Percentiles rank a stretch among this genome's conserved stretches.
Evolutionary conservation across 2,797 vertebrate genomes (phyloP).

Genomic region (Cossypha caffra): DNA sequence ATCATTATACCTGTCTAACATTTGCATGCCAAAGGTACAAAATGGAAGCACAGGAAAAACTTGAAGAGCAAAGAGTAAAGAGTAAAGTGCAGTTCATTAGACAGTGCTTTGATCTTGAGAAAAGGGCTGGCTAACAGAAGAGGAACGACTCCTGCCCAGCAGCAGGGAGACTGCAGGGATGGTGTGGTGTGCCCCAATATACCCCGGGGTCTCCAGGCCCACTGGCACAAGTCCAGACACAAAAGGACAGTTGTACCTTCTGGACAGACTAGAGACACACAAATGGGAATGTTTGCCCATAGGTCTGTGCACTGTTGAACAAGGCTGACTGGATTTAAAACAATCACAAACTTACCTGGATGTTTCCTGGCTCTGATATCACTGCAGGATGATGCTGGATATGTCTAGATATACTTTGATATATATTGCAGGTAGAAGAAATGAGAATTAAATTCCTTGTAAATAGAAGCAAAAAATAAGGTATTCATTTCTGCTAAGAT

Average conservation of each 20-base stretch:
- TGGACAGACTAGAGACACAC: not conserved
- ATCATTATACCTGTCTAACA: conserved; percentile 28
- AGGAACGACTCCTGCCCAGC: not conserved
- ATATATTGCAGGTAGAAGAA: not conserved
- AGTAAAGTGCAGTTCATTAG: not conserved
- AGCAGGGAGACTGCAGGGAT: fast-evolving
- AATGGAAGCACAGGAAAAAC: conserved; percentile 29
- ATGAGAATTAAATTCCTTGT: not conserved
- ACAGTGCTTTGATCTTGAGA: not conserved
- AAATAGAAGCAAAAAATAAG: not conserved
- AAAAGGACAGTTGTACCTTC: not conserved
- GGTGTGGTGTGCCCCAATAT: fast-evolving
- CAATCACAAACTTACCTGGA: not conserved
- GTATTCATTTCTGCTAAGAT: not conserved
- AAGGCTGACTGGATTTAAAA: not conserved
- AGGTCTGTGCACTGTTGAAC: not conserved
- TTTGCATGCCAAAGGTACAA: conserved; percentile 36
- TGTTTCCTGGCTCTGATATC: not conserved
- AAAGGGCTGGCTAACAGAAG: not conserved
- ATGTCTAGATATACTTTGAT: not conserved
- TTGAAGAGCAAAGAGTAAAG: conserved; percentile 5
- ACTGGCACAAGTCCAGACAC: not conserved
- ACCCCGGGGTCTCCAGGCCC: not conserved
- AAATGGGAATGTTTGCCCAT: not conserved
- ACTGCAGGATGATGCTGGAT: not conserved